Evolutionary conservation across 2,797 vertebrate genomes (phyloP).

Genomic region (Rhinogobio ventralis): DNA sequence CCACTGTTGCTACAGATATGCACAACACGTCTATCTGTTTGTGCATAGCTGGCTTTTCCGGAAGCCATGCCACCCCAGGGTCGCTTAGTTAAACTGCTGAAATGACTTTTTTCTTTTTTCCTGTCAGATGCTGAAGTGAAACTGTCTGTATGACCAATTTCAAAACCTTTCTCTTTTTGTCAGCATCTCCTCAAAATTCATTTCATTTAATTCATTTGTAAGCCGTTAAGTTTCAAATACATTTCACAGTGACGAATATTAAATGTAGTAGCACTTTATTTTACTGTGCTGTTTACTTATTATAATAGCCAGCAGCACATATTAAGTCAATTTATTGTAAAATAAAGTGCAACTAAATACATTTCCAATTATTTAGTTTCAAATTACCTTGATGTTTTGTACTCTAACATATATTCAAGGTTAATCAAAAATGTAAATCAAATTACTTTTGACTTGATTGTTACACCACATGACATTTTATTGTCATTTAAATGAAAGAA

Average conservation of each 20-base stretch:
- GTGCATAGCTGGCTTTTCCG: slow-evolving; percentile 62
- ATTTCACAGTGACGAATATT: neutral
- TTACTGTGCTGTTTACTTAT: neutral
- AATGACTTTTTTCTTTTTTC: slow-evolving; percentile 53
- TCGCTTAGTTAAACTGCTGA: slow-evolving; percentile 64
- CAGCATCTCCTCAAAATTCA: neutral
- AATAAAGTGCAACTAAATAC: neutral
- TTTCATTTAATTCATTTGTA: neutral
- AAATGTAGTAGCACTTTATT: neutral
- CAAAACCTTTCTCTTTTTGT: slow-evolving; percentile 7
- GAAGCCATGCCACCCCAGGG: slow-evolving; percentile 54
- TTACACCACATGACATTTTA: neutral
- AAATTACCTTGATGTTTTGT: neutral
- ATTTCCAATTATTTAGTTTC: neutral
- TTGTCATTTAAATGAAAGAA: neutral
- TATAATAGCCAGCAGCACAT: neutral
- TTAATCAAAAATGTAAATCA: neutral
- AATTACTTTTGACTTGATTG: neutral
- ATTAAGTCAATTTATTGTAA: neutral
- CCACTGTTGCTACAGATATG: slow-evolving; percentile 43
- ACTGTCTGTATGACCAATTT: slow-evolving; percentile 40
- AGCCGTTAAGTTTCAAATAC: neutral
- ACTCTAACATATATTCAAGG: neutral
- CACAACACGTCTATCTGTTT: slow-evolving; percentile 60
- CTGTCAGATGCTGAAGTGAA: slow-evolving; percentile 61